Evolutionary conservation across 2,888 invertebrate species (phyloP).

Genomic region (Drosophila formosana): DNA sequence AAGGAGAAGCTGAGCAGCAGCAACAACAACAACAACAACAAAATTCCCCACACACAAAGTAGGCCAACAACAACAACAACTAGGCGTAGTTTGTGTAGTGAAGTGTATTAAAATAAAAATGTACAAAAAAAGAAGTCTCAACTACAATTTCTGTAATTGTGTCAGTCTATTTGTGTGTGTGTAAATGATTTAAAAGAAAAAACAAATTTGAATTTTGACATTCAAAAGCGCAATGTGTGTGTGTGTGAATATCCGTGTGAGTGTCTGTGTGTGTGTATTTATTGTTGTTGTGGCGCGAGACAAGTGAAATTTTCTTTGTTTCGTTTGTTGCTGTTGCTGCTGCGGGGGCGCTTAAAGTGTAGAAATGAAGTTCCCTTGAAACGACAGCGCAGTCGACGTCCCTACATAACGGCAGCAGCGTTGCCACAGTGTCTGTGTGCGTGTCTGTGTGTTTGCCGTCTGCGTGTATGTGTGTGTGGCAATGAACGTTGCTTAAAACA

Average conservation of each 20-base stretch:
- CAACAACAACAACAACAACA: constrained; percentile 56
- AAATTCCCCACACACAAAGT: constrained; percentile 76
- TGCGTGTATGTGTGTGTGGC: constrained; percentile 37
- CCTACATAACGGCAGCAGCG: constrained; percentile 44
- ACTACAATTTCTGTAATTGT: constrained; percentile 72
- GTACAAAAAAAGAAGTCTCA: constrained; percentile 56
- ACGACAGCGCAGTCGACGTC: constrained; percentile 35
- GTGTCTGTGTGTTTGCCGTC: constrained; percentile 24
- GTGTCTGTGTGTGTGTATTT: constrained; percentile 17
- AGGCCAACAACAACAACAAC: constrained; percentile 79
- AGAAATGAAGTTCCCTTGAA: constrained; percentile 70
- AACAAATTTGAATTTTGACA: constrained; percentile 55
- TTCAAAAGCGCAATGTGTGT: constrained; percentile 50
- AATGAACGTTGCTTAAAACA: constrained; percentile 58
- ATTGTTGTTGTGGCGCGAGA: constrained; percentile 48
- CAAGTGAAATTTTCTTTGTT: constrained; percentile 80
- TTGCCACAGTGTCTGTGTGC: constrained; percentile 33
- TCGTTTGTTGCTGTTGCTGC: constrained; percentile 40
- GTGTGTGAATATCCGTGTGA: constrained; percentile 11
- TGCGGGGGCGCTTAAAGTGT: constrained; percentile 59
- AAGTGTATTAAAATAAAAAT: constrained; percentile 61
- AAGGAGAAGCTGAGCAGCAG: constrained; percentile 64
- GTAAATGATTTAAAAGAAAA: constrained; percentile 66
- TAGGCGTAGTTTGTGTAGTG: constrained; percentile 59
- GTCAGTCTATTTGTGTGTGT: constrained; percentile 55